These are phyloP conservation scores for Patiria miniata DNA, from an alignment of 35 echinoderm and acorn worm species.

Conservation along the genomic window DNA sequence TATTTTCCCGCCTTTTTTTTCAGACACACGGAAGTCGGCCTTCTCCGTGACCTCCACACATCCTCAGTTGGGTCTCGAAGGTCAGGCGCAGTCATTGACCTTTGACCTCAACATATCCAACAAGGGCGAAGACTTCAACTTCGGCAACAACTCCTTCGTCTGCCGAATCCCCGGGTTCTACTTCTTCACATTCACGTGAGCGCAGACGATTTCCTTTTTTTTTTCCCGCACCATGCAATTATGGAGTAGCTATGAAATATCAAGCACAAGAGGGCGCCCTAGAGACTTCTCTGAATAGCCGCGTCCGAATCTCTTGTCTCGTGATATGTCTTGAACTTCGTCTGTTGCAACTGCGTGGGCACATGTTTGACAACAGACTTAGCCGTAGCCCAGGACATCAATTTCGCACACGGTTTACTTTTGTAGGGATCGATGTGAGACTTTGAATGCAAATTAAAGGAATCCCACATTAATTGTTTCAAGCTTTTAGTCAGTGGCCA, in stretches of 20 bases:
- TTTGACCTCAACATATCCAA: conserved; percentile 18
- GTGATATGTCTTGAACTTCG: too few species aligned
- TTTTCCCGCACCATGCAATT: not conserved
- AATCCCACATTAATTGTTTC: too few species aligned
- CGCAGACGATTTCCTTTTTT: not conserved
- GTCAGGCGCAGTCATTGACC: not conserved
- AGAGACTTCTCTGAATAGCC: too few species aligned
- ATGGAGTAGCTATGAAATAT: not conserved
- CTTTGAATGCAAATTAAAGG: too few species aligned
- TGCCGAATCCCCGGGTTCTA: conserved; percentile 36
- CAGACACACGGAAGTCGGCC: conserved; percentile 26
- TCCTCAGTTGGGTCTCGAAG: not conserved
- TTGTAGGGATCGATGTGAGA: too few species aligned
- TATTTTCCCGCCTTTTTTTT: not conserved
- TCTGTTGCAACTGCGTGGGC: too few species aligned
- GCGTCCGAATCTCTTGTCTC: too few species aligned
- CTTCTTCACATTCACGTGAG: conserved; percentile 39
- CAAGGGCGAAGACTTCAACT: conserved; percentile 33
- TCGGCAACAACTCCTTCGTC: conserved; percentile 5
- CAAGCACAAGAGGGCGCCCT: too few species aligned
- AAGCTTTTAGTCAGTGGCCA: too few species aligned
- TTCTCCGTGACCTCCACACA: not conserved
- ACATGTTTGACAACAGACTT: too few species aligned
- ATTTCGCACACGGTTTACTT: too few species aligned
- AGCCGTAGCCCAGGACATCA: too few species aligned